Base-by-base conservation (phyloP, 2,888 invertebrate species). In the Syritta pipiens region DNA sequence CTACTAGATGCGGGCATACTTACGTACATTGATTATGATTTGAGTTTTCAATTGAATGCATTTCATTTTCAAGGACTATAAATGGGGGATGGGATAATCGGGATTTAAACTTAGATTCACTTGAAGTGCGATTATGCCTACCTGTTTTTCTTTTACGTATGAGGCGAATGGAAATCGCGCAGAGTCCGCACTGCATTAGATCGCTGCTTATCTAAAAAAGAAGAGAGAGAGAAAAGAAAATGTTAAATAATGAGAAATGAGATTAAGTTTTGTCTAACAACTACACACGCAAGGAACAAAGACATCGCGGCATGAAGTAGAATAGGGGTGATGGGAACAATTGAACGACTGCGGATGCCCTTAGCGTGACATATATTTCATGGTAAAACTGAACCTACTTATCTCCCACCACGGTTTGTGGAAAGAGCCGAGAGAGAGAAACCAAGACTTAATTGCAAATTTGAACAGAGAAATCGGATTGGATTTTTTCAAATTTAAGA, bases 81-180 rank as follows among this genome's bases (percentile, higher is more conserved):
- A 62, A 48, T 76, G 49, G 48, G 24, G 37, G 19, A 69, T 35
- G 49, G 82, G 53, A 67, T 63, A 75, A 77, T 67, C 55, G 81
- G 76, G 19, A 59, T 71, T 81, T 71, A 68, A 76, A 74, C 28
- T 71, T 75, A 60, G 17, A 40, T 35, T 44, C 48, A 17, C 67
- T 42, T 48, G 24, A 37, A 24, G 22, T 40, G 30, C 51, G 63
- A 51, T 10, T 44, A 62, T 69, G 67, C 89, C 91, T 93, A 95
- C 95, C 95, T 92, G 95, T 94, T 87, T 94, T 93, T 90, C 94
- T 94, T 89, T 94, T 94, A 84, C 95, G 91, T 86, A 96, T 95
- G 35, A 96, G 90, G 42, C 96, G 91, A 84, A 96, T 94, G 86
- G 95, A 95, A 87, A 93, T 93, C 1, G 95, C 93, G 89, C 93